Conservation (phyloP, 2,797 vertebrate genomes). For the Tadarida brasiliensis region DNA sequence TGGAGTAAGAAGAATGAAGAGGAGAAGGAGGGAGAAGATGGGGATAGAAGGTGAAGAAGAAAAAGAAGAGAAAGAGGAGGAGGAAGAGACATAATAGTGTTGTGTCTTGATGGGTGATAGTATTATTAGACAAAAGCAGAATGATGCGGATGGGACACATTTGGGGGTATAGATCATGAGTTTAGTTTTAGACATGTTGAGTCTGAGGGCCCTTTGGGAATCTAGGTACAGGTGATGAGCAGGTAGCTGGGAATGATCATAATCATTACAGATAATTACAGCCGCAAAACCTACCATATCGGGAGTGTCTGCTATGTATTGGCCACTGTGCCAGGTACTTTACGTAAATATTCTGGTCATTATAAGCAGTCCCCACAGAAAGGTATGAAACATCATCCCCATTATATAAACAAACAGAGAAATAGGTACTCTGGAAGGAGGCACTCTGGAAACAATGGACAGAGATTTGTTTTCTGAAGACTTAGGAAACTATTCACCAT, state of each 20-base stretch:
- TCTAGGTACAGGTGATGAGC: not conserved
- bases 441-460: not conserved
- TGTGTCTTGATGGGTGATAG: not conserved
- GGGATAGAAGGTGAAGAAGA: too few relatives aligned
- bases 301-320: not conserved
- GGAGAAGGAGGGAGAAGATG: not conserved
- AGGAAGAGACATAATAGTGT: not conserved
- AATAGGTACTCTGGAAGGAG: not conserved
- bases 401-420: not conserved
- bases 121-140: not conserved
- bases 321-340: not conserved
- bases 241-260: not conserved
- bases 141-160: too few relatives aligned
- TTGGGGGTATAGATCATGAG: rapidly evolving
- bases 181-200: not conserved
- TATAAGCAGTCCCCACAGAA: not conserved
- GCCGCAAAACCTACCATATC: not conserved
- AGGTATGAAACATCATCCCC: not conserved
- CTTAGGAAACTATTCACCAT: too few relatives aligned
- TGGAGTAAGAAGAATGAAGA: not conserved
- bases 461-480: not conserved
- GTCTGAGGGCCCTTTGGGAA: not conserved
- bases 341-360: not conserved
- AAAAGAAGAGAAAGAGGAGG: not conserved
- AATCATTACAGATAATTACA: not conserved